phyloP scores from a whole-genome alignment of 2,113 vertebrate genomes.

The Gallinago media region DNA sequence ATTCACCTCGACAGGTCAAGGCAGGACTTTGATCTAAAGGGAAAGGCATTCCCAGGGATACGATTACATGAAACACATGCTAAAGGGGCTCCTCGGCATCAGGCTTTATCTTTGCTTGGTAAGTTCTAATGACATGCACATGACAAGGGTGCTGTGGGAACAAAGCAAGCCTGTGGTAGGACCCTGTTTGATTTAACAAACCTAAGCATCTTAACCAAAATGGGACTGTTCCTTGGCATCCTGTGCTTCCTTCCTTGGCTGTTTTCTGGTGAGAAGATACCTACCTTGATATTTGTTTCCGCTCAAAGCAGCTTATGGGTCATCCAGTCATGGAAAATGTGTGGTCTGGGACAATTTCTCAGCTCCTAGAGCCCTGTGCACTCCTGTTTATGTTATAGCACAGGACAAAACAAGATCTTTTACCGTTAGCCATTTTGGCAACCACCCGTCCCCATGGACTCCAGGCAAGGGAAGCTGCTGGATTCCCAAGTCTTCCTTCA shows the following conservation, averaged over 20 bases:
- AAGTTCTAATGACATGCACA: neutral
- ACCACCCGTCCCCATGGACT: fast-evolving
- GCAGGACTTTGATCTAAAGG: conserved; percentile 30
- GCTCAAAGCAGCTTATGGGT: neutral
- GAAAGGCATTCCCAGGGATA: conserved; percentile 33
- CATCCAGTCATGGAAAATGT: neutral
- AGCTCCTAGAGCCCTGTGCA: neutral
- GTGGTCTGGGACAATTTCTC: neutral
- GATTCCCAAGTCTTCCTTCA: neutral
- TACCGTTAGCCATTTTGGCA: neutral
- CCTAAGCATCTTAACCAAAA: neutral
- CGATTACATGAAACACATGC: conserved; percentile 24
- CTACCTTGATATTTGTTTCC: neutral
- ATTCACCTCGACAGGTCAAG: neutral
- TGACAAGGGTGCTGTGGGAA: neutral
- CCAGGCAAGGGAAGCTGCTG: neutral
- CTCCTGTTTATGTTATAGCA: neutral
- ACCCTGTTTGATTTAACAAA: neutral
- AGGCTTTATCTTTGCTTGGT: neutral
- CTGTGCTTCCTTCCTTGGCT: neutral
- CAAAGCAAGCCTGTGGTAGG: neutral
- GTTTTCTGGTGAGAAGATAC: neutral
- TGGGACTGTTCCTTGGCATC: neutral
- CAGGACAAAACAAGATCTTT: neutral
- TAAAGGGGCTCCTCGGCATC: neutral